phyloP scores from a whole-genome alignment of 2,888 invertebrate species.

The Arctia plantaginis region DNA sequence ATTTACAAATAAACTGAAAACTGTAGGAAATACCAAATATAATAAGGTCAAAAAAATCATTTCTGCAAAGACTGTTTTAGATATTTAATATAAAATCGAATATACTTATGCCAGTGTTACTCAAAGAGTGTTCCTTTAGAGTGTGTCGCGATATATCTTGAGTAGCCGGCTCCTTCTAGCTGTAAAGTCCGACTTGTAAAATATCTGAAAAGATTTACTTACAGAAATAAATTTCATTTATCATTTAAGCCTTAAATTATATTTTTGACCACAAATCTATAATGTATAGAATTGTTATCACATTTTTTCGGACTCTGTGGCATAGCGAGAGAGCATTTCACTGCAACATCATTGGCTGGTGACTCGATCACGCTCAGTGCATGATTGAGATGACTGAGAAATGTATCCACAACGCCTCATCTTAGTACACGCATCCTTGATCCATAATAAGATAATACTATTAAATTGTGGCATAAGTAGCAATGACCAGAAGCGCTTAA shows the following conservation, averaged over 20 bases:
- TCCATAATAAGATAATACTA: no score
- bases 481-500: no score
- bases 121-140: neutral
- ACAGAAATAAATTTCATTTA: no score
- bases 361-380: no score
- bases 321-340: neutral
- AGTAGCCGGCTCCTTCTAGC: no score
- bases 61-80: neutral
- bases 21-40: neutral
- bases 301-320: neutral
- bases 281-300: neutral
- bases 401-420: neutral
- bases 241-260: neutral
- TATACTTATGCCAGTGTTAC: slow-evolving; percentile 1
- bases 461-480: no score
- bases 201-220: no score
- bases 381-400: neutral
- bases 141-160: neutral
- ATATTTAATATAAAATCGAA: slow-evolving; percentile 3
- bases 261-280: neutral
- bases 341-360: neutral
- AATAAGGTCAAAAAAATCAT: neutral
- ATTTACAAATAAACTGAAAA: neutral
- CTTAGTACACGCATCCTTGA: slow-evolving; percentile 5
- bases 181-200: no score